These are phyloP conservation scores for Drosophila kepulauana DNA, from an alignment of 1,140 invertebrate species.

Conservation along the genomic window DNA sequence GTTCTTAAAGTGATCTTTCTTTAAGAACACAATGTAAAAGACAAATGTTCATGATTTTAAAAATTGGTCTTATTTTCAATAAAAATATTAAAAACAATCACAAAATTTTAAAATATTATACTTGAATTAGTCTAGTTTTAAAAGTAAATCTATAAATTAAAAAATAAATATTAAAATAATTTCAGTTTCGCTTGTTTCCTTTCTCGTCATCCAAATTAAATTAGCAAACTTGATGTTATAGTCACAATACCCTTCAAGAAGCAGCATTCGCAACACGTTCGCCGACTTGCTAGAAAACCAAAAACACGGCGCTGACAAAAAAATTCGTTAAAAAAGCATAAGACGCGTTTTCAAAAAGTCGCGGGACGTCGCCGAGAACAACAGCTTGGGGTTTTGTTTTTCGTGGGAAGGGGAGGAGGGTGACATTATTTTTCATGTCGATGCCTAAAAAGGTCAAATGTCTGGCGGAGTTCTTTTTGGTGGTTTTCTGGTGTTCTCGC, in stretches of 20 bases:
- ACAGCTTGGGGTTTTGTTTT: constrained; percentile 11
- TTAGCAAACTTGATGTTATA: not conserved
- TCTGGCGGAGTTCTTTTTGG: constrained; percentile 55
- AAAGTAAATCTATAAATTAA: not conserved
- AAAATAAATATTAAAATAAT: constrained; percentile 9
- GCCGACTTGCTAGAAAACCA: constrained; percentile 34
- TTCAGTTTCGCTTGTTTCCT: too few species aligned
- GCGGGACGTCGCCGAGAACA: not conserved
- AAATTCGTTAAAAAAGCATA: constrained; percentile 61
- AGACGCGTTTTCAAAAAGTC: constrained; percentile 58
- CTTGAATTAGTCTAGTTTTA: not conserved
- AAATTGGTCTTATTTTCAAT: too few species aligned
- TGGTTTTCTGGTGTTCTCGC: constrained; percentile 45
- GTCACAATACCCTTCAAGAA: not conserved
- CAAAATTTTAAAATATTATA: too few species aligned
- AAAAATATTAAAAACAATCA: too few species aligned
- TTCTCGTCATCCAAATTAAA: not conserved
- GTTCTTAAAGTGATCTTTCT: too few species aligned
- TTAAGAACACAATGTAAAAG: too few species aligned
- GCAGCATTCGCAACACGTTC: not conserved
- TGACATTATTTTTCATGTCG: constrained; percentile 85
- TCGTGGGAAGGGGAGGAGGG: constrained; percentile 54
- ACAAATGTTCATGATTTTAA: too few species aligned
- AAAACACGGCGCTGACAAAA: constrained; percentile 70
- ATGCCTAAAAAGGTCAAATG: constrained; percentile 66